Conservation (phyloP, 1,140 invertebrate species). For the Pemphigus obesinymphae region DNA sequence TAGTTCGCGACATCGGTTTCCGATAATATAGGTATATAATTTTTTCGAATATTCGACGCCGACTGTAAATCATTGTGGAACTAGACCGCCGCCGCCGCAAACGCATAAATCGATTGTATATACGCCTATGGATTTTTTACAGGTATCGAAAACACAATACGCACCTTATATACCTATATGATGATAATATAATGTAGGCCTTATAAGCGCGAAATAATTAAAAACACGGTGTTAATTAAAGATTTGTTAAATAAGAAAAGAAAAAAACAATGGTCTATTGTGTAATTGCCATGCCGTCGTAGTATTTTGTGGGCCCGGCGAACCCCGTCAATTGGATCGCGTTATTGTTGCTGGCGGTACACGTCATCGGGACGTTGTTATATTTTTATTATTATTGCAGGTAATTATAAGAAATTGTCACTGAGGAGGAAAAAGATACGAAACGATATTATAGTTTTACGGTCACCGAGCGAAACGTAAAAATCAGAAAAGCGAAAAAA, state of each 20-base stretch:
- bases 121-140: no score
- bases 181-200: no score
- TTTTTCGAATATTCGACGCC: no score
- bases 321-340: background rate
- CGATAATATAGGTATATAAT: no score
- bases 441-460: background rate
- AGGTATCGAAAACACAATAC: background rate
- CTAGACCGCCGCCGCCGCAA: background rate
- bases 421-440: background rate
- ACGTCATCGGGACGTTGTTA: background rate
- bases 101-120: background rate
- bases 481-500: no score
- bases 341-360: no score
- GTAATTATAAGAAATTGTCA: no score
- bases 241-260: background rate
- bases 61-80: no score
- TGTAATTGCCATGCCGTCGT: no score
- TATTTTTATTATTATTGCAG: background rate
- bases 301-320: background rate
- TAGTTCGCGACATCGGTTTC: no score
- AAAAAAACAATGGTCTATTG: constrained; percentile 27
- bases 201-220: constrained; percentile 6
- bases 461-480: no score
- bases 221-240: constrained; percentile 27
- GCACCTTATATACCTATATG: no score